Conservation (phyloP, 2,113 vertebrate species). For the Podocnemis expansa region DNA sequence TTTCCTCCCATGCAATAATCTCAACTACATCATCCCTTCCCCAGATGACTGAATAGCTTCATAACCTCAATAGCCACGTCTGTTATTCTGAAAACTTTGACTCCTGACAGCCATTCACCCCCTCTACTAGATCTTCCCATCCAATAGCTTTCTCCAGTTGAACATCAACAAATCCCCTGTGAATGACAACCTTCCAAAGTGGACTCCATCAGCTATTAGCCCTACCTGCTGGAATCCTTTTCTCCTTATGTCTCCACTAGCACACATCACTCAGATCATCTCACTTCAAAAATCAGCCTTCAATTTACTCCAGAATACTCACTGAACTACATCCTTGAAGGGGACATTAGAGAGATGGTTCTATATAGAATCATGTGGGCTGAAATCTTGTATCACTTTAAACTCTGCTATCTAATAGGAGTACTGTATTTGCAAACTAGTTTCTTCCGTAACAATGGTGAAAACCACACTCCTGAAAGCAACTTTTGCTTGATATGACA, state of each 20-base stretch:
- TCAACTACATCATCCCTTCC: neutral
- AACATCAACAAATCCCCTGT: neutral
- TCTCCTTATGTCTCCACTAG: neutral
- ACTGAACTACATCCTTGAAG: neutral
- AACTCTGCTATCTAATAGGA: neutral
- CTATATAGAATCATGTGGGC: neutral
- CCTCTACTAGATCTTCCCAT: neutral
- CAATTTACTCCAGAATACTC: neutral
- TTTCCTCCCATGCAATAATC: neutral
- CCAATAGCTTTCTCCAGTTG: neutral
- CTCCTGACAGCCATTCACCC: neutral
- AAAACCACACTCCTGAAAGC: neutral
- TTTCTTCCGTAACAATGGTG: neutral
- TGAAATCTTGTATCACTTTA: neutral
- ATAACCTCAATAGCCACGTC: neutral
- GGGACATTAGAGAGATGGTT: no score
- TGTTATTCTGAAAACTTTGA: neutral
- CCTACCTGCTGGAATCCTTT: neutral
- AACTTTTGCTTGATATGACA: neutral
- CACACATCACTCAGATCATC: neutral
- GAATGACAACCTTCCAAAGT: neutral
- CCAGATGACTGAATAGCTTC: neutral
- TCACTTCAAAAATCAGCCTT: neutral
- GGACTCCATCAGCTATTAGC: no score
- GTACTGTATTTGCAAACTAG: neutral